Evolutionary conservation across 1,140 invertebrate genomes (phyloP).

Genomic region (Drosophila varians): DNA sequence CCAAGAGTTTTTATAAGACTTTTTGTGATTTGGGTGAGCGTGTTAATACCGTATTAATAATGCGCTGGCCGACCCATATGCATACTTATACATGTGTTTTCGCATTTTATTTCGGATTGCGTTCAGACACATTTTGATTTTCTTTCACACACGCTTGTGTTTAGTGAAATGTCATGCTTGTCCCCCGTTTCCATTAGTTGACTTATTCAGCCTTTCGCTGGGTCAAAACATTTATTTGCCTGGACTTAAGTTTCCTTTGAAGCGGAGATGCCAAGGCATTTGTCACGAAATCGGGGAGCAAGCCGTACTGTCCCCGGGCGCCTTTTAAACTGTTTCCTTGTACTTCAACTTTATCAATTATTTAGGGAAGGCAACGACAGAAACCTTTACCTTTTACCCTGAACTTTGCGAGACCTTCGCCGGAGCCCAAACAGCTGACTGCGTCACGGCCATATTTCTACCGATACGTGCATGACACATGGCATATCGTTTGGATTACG

Average conservation of each 20-base stretch:
- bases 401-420: conserved; percentile 65
- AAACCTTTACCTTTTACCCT: conserved; percentile 56
- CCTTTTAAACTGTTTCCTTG: conserved; percentile 20
- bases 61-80: conserved; percentile 26
- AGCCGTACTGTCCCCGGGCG: conserved; percentile 14
- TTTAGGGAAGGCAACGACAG: conserved; percentile 43
- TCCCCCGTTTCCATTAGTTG: conserved; percentile 9
- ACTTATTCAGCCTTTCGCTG: conserved; percentile 21
- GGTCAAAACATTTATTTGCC: conserved; percentile 6
- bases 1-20: conserved; percentile 47
- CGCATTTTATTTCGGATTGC: conserved; percentile 21
- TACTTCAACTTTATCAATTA: conserved; percentile 71
- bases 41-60: conserved; percentile 79
- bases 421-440: conserved; percentile 49
- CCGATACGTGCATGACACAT: conserved; percentile 18
- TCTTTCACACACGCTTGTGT: conserved; percentile 20
- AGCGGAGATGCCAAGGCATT: conserved; percentile 9
- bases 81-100: conserved; percentile 44
- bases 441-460: conserved; percentile 4
- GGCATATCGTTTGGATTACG: conserved; percentile 40
- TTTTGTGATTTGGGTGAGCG: conserved; percentile 42
- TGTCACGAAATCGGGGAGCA: background rate
- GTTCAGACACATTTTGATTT: conserved; percentile 25
- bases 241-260: background rate
- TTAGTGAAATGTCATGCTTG: conserved; percentile 41